These are phyloP conservation scores for Dinoponera quadriceps DNA, from an alignment of 1,140 invertebrate genomes.

Conservation along the genomic window DNA sequence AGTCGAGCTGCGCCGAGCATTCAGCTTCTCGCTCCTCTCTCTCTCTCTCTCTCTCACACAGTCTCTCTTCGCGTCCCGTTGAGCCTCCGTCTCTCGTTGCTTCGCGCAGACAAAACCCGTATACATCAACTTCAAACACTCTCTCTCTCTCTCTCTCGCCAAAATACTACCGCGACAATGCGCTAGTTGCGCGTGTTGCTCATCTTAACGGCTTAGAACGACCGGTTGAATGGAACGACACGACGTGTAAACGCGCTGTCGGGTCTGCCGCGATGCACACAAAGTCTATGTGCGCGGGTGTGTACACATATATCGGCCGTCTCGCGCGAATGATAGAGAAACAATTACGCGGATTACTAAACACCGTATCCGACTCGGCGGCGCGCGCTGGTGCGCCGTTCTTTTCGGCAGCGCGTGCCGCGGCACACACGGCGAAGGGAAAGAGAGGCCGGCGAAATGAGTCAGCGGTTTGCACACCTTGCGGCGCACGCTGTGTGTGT, in stretches of 20 bases:
- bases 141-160: background rate
- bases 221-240: background rate
- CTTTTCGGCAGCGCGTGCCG: constrained; percentile 43
- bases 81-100: background rate
- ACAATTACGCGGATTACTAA: constrained; percentile 77
- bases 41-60: constrained; percentile 29
- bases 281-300: too few species aligned
- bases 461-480: constrained; percentile 64
- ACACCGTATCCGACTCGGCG: constrained; percentile 43
- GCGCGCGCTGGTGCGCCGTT: constrained; percentile 39
- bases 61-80: constrained; percentile 18
- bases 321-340: constrained; percentile 64
- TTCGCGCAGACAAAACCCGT: constrained; percentile 19
- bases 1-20: constrained; percentile 16
- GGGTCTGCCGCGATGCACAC: background rate
- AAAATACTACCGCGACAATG: constrained; percentile 21
- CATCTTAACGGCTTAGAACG: background rate
- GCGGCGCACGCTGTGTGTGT: constrained; percentile 44
- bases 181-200: background rate
- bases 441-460: constrained; percentile 66
- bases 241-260: background rate
- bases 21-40: constrained; percentile 45
- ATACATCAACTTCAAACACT: constrained; percentile 29
- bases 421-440: constrained; percentile 65
- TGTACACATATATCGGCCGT: background rate